phyloP scores from a whole-genome alignment of 2,113 vertebrate species.

The Raja brachyura region DNA sequence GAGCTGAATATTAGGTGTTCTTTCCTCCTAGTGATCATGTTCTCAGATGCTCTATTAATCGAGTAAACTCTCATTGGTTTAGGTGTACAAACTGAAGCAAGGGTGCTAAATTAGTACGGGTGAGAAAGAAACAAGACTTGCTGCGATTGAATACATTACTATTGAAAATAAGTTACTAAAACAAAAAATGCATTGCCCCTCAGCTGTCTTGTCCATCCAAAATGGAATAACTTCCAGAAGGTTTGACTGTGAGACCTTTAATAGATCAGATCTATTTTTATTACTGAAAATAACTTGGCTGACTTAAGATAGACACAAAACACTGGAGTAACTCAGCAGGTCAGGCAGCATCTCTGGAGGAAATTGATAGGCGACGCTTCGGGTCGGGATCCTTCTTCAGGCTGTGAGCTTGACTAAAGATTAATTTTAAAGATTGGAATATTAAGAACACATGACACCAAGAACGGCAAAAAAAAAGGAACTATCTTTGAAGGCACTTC shows the following conservation, averaged over 20 bases:
- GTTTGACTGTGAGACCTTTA: neutral
- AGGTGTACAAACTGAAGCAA: neutral
- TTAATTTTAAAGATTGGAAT: neutral
- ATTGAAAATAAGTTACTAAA: neutral
- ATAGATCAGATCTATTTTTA: neutral
- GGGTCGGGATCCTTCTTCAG: no score
- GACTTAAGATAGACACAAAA: neutral
- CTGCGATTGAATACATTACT: neutral
- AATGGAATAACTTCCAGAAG: neutral
- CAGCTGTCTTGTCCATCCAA: neutral
- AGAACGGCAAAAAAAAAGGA: neutral
- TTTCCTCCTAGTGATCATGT: neutral
- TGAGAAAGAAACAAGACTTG: neutral
- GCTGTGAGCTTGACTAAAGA: no score
- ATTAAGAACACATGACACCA: neutral
- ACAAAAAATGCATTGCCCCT: neutral
- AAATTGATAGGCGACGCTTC: no score
- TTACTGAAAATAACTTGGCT: neutral
- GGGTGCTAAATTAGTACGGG: neutral
- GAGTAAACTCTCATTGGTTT: neutral
- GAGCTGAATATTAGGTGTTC: neutral
- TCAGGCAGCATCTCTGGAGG: no score
- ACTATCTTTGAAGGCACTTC: neutral
- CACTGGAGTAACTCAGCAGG: neutral
- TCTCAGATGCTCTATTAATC: neutral